phyloP scores from a whole-genome alignment of 2,888 invertebrate genomes.

The Oscheius onirici region DNA sequence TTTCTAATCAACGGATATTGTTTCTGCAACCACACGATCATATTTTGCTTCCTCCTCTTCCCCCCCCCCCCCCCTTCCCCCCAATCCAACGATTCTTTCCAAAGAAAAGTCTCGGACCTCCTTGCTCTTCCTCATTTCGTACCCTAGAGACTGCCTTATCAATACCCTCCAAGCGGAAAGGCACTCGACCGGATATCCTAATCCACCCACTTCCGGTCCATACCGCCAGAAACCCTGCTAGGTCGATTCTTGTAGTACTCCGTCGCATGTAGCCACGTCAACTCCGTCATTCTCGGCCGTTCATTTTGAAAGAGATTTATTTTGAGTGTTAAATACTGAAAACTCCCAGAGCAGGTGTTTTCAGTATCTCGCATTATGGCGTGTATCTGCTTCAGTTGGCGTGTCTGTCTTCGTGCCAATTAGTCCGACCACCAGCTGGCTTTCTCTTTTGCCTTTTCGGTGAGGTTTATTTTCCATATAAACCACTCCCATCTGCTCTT shows the following conservation, averaged over 20 bases:
- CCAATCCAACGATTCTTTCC: no score
- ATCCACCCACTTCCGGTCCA: conserved; percentile 7
- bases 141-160: conserved; percentile 2
- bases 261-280: no score
- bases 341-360: no score
- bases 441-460: not conserved
- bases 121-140: not conserved
- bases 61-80: not conserved
- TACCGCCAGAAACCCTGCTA: no score
- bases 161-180: conserved; percentile 14
- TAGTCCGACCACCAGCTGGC: conserved; percentile 19
- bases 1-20: no score
- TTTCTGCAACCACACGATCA: not conserved
- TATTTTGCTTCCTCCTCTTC: no score
- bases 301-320: no score
- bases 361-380: no score
- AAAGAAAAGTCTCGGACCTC: not conserved
- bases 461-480: not conserved
- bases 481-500: not conserved
- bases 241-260: no score
- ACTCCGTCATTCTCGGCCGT: no score
- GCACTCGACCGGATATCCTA: conserved; percentile 7
- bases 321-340: no score
- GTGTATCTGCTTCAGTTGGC: no score
- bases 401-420: conserved; percentile 1